Conservation (phyloP, 2,797 vertebrate genomes). For the Scolopax bukidnonensis region DNA sequence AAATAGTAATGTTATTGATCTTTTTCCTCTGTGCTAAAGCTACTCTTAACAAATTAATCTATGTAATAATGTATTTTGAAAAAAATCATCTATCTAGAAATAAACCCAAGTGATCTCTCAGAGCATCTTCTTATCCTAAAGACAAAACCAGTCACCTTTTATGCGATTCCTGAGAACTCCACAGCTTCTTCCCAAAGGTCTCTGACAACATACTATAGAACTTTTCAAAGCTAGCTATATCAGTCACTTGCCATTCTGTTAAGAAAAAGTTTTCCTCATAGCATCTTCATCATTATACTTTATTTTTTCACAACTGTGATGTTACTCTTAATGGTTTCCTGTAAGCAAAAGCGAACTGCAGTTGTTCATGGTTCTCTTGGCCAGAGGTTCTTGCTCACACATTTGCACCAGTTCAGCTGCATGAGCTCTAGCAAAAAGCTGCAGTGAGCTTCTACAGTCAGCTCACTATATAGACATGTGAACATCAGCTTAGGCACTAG, state of each 20-base stretch:
- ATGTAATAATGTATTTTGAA: background rate
- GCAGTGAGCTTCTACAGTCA: background rate
- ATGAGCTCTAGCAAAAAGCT: background rate
- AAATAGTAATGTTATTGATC: background rate
- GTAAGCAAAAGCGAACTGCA: background rate
- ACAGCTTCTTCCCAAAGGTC: background rate
- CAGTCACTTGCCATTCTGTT: background rate
- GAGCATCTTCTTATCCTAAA: background rate
- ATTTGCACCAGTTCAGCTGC: background rate
- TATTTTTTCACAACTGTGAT: background rate
- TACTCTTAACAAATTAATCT: background rate
- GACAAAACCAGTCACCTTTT: background rate
- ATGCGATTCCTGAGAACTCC: background rate
- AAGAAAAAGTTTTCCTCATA: background rate
- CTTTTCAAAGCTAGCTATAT: background rate
- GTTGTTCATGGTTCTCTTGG: background rate
- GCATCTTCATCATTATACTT: background rate
- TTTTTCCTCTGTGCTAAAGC: background rate
- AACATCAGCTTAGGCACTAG: background rate
- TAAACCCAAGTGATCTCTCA: background rate
- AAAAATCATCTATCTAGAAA: background rate
- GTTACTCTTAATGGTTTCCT: background rate
- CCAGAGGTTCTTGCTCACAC: background rate
- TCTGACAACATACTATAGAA: background rate
- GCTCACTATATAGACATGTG: background rate